Evolutionary conservation across 2,113 vertebrate genomes (phyloP).

Genomic region (Rhinolophus sinicus): DNA sequence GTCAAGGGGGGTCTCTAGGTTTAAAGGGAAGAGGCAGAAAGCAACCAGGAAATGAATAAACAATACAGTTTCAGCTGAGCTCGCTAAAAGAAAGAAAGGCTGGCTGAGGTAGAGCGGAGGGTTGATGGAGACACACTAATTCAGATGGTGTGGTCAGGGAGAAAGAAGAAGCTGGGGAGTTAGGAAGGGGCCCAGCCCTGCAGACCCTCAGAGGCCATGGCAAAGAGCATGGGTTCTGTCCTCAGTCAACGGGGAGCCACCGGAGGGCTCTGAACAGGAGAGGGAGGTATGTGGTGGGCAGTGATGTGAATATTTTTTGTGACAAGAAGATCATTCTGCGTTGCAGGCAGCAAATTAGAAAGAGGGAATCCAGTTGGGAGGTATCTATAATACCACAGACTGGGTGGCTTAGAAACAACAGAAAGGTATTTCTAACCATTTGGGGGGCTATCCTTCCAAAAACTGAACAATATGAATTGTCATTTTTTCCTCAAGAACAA

Average conservation of each 20-base stretch:
- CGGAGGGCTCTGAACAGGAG: no score
- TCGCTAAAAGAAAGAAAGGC: not conserved
- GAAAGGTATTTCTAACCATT: not conserved
- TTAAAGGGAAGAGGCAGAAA: not conserved
- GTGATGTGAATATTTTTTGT: accelerated
- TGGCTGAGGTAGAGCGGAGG: no score
- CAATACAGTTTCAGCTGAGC: no score
- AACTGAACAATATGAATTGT: not conserved
- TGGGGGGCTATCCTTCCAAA: not conserved
- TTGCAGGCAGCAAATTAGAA: not conserved
- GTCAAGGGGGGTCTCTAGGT: not conserved
- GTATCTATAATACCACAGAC: no score
- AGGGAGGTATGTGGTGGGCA: not conserved
- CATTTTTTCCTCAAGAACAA: not conserved
- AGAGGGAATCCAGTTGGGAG: no score
- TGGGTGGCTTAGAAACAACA: not conserved
- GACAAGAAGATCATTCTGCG: not conserved
- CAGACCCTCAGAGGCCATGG: no score
- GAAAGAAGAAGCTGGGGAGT: not conserved
- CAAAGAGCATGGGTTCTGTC: no score
- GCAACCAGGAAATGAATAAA: not conserved
- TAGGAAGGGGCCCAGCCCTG: no score
- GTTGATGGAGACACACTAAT: not conserved
- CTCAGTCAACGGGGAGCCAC: no score
- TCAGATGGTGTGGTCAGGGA: not conserved